Evolutionary conservation across 2,113 vertebrate species (phyloP), one percentile per base, ranked within the genome.

Genomic region (Hypocryptadius cinnamomeus): DNA sequence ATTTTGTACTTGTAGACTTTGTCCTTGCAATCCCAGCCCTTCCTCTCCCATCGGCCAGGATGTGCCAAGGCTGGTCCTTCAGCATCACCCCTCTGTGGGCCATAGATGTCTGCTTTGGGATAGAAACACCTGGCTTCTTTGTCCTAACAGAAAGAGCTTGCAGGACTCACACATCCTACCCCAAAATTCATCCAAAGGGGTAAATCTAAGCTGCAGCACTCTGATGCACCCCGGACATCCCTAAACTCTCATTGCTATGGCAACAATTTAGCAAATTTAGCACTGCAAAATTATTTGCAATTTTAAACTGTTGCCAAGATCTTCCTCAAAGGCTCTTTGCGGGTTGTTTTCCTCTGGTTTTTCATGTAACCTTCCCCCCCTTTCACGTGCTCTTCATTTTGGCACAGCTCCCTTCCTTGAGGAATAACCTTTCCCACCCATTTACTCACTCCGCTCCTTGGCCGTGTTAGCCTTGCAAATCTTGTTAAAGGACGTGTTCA

Each of bases 81-180:
- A 85, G 47, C 42, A 53, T 33, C 53, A 51, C 19, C 40, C 56
- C 12, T 76, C 40, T 40, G 5, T 66, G 24, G 31, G n/a, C 40
- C 2, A 4, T 17, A 16, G n/a, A 8, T 48, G 2, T 22, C 31
- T 70, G 9, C 35, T 56, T 40, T 0, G 0, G 40, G 24, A 25
- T 31, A 66, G n/a, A 70, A 89, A 66, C 7, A 0, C 13, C 80
- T 65, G 19, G 42, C 45, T 77, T 77, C 15, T 42, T 44, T 65
- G 22, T 61, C n/a, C 13, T 48, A 63, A 28, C 11, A 44, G 18
- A n/a, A 57, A 54, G 54, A 17, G 22, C 42, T 89, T 37, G 22
- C 42, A 59, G 51, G 40, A 63, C n/a, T 53, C 3, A 1, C 28
- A 45, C 7, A 14, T 61, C 56, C 54, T 70, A 73, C 39, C 17